Conservation (phyloP, 92 coral and sea anemone genomes). For the Paragorgia papillata region DNA sequence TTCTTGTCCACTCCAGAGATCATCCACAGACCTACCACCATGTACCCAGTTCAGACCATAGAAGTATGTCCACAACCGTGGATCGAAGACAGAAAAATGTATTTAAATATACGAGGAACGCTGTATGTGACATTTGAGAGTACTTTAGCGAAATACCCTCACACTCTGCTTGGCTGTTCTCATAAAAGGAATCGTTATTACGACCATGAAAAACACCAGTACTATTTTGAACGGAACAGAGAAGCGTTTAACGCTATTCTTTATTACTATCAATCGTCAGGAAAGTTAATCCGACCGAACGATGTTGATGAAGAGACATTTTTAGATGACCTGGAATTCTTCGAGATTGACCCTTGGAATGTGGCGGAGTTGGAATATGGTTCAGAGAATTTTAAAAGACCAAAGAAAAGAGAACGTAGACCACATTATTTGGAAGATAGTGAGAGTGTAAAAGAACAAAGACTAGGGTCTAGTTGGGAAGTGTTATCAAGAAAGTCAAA, state of each 20-base stretch:
- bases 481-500: neutral
- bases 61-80: neutral
- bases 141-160: constrained; percentile 81
- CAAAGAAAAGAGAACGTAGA: neutral
- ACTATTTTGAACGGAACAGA: constrained; percentile 89
- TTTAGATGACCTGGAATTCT: constrained; percentile 82
- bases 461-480: neutral
- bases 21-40: constrained; percentile 26
- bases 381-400: constrained; percentile 18
- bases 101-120: constrained; percentile 89
- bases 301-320: constrained; percentile 82
- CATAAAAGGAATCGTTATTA: constrained; percentile 81
- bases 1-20: constrained; percentile 4
- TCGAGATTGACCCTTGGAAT: constrained; percentile 61
- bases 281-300: constrained; percentile 82
- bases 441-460: neutral
- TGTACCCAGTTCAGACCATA: neutral
- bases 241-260: constrained; percentile 91
- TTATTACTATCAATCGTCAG: constrained; percentile 90
- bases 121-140: constrained; percentile 90
- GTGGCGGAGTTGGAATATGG: constrained; percentile 39
- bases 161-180: constrained; percentile 81
- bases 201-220: constrained; percentile 75
- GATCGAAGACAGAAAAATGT: neutral
- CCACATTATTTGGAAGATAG: neutral